Base-by-base conservation (phyloP, 2,797 vertebrate species). In the Bradypus variegatus region DNA sequence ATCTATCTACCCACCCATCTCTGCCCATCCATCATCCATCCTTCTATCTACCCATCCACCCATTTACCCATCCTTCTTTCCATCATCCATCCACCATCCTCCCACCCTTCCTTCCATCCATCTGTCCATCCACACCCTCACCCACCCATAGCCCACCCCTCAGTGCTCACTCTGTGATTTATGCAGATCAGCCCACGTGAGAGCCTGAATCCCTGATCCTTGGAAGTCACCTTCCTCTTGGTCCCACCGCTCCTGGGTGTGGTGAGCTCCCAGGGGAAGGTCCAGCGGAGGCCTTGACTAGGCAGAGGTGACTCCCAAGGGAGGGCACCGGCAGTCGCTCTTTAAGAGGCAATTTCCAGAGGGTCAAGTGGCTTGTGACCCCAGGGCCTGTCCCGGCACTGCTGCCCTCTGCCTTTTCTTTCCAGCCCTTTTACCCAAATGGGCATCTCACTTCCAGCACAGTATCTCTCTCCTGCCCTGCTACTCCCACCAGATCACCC, bases 361-460 rank as follows among this genome's bases (percentile, higher is more conserved):
- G 70, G 12, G 13, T 21, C 7, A 0, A 5, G 0, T 4, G 29
- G n/a, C 55, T 58, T 29, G 53, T 50, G 67, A 21, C 5, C 13
- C 8, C 38, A 33, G 65, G 33, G 12, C 41, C 29, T 19, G n/a
- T 55, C 72, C 50, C 16, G 76, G 23, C 10, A n/a, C 23, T 31
- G 55, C 38, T 2, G 0, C 33, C 50, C 31, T 9, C 55, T 3
- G 33, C 11, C 25, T 15, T 41, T 27, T n/a, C 38, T 10, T 11
- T 50, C 12, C n/a, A 41, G 31, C 50, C 45, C 67, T 33, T 9
- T 33, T 10, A 14, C 45, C 67, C 18, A 11, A 25, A 31, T 2
- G 13, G 77, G 2, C 14, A 0, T 60, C 69, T 53, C 8, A 41
- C 55, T 36, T 16, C n/a, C 0, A 1, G 33, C n/a, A 3, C 0